Conservation (phyloP, 2,113 vertebrate species). For the Phalacrocorax carbo region DNA sequence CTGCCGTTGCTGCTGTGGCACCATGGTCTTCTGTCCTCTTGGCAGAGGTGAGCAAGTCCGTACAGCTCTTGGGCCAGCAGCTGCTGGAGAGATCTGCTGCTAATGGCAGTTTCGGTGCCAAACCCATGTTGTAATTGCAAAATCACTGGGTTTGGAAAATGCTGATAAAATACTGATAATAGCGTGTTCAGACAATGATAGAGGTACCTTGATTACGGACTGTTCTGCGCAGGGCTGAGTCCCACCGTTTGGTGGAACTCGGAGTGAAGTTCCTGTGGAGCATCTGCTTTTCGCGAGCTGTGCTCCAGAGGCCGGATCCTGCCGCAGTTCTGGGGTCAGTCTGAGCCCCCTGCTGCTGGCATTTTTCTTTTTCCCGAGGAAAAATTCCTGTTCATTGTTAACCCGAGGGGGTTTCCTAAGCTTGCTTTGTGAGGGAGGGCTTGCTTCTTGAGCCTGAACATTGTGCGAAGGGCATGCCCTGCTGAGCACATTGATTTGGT, state of each 20-base stretch:
- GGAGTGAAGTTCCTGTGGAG: background rate
- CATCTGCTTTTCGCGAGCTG: background rate
- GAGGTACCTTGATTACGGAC: background rate
- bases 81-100: background rate
- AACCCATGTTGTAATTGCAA: background rate
- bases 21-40: background rate
- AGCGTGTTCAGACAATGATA: background rate
- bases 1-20: background rate
- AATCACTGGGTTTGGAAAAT: background rate
- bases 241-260: background rate
- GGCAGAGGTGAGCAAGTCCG: background rate
- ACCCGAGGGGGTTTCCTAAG: background rate
- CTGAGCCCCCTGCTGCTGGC: conserved; percentile 31
- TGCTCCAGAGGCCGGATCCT: background rate
- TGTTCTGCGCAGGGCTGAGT: fast-evolving
- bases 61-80: background rate
- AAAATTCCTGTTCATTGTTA: conserved; percentile 54
- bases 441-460: conserved; percentile 58
- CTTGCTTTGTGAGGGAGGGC: conserved; percentile 35
- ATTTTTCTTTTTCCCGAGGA: conserved; percentile 30
- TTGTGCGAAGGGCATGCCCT: conserved; percentile 44
- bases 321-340: background rate
- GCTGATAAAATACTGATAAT: background rate
- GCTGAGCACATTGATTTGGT: conserved; percentile 52
- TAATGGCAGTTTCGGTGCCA: background rate